These are phyloP conservation scores for Listronotus oregonensis DNA, from an alignment of 1,140 invertebrate genomes.

Conservation along the genomic window DNA sequence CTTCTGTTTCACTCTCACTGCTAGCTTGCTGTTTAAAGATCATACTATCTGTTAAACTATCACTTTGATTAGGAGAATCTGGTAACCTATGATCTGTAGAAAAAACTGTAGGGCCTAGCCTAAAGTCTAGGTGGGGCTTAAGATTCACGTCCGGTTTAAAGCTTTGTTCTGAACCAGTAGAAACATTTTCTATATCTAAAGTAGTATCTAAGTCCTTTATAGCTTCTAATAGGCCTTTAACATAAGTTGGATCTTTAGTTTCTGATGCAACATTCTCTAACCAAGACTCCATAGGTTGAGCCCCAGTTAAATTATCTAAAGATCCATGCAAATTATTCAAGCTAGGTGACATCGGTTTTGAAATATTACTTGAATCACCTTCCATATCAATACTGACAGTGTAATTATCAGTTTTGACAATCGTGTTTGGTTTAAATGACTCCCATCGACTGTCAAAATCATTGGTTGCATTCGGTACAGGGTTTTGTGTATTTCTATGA, in stretches of 20 bases:
- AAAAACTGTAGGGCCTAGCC: conserved; percentile 1
- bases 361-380: conserved; percentile 23
- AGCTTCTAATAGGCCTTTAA: conserved; percentile 66
- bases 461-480: conserved; percentile 45
- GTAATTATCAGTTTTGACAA: conserved; percentile 63
- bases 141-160: neutral
- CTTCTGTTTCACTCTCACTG: conserved; percentile 68
- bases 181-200: conserved; percentile 65
- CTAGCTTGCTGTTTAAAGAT: conserved; percentile 43
- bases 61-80: conserved; percentile 25
- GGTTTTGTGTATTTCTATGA: conserved; percentile 51
- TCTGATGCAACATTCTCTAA: conserved; percentile 61
- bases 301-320: conserved; percentile 61
- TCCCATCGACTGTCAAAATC: conserved; percentile 75
- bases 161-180: conserved; percentile 36
- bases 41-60: conserved; percentile 43
- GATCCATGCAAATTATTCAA: conserved; percentile 67
- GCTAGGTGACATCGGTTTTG: conserved; percentile 52
- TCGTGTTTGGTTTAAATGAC: conserved; percentile 65
- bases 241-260: conserved; percentile 60
- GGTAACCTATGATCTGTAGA: neutral
- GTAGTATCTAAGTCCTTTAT: conserved; percentile 69
- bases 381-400: conserved; percentile 44
- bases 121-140: conserved; percentile 7
- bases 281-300: conserved; percentile 63